Percentiles rank a stretch among this genome's conserved stretches.
These are phyloP conservation scores for Alosa sapidissima DNA, from an alignment of 2,797 vertebrate genomes.

Conservation along the genomic window DNA sequence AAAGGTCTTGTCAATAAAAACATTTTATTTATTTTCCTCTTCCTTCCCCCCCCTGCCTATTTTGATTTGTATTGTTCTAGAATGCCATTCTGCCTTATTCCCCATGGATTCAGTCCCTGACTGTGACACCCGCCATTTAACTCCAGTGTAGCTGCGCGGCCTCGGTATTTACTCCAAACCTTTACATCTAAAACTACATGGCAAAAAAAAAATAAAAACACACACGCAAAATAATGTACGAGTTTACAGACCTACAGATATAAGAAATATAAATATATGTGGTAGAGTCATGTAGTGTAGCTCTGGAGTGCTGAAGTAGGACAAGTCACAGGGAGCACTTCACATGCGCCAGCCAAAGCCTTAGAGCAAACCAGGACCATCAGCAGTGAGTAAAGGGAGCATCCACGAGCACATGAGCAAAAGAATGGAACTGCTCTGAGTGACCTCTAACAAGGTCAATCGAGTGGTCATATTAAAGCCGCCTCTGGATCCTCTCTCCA, in stretches of 20 bases:
- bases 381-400: background rate
- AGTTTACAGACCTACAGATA: slow-evolving; percentile 9
- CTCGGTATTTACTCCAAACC: background rate
- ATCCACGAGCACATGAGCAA: background rate
- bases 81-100: background rate
- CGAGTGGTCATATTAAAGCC: background rate
- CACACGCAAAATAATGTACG: background rate
- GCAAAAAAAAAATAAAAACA: background rate
- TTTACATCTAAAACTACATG: slow-evolving; percentile 6
- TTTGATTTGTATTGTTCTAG: background rate
- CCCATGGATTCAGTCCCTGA: background rate
- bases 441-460: background rate
- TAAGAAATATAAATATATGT: background rate
- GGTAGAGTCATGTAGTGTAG: background rate
- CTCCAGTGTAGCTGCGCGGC: background rate
- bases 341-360: background rate
- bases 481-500: background rate
- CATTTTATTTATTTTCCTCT: background rate
- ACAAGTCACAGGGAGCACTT: background rate
- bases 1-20: background rate
- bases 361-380: background rate
- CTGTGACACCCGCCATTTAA: background rate
- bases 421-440: background rate
- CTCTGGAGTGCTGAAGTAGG: background rate
- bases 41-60: background rate